Conservation (phyloP, 2,797 vertebrate genomes). For the Chelon auratus region DNA sequence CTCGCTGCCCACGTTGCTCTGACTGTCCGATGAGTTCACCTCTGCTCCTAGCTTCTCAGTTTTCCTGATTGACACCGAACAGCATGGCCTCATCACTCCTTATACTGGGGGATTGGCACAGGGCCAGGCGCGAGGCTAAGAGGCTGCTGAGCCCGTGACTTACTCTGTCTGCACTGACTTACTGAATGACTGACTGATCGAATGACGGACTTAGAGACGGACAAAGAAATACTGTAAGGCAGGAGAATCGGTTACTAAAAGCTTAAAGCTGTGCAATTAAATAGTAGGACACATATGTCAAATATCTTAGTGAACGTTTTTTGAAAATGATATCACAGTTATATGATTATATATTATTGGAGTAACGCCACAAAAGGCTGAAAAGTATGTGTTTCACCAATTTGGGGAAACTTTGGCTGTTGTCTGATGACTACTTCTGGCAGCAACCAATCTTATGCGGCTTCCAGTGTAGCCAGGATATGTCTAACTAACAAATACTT, state of each 20-base stretch:
- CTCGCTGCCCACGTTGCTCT: slow-evolving; percentile 35
- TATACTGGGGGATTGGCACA: slow-evolving; percentile 39
- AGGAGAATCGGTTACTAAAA: slow-evolving; percentile 24
- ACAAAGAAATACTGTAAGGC: slow-evolving; percentile 30
- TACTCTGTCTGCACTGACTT: slow-evolving; percentile 40
- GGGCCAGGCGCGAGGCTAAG: slow-evolving; percentile 48
- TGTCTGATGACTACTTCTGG: no score
- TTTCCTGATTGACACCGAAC: slow-evolving; percentile 65
- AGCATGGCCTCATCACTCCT: slow-evolving; percentile 52
- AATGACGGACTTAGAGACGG: slow-evolving; percentile 41
- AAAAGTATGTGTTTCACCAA: background rate
- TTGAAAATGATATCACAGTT: background rate
- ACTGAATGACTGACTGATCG: slow-evolving; percentile 52
- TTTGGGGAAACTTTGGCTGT: no score
- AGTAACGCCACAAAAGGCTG: background rate
- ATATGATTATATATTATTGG: background rate
- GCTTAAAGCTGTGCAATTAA: slow-evolving; percentile 7
- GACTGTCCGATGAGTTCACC: slow-evolving; percentile 51
- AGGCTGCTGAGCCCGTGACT: slow-evolving; percentile 54
- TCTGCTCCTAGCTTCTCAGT: slow-evolving; percentile 34
- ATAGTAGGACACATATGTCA: background rate
- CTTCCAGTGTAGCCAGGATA: no score
- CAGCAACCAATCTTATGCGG: no score
- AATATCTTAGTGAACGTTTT: background rate
- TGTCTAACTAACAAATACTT: no score